Conservation (phyloP, 2,113 vertebrate genomes). For the Corythornis cristatus region DNA sequence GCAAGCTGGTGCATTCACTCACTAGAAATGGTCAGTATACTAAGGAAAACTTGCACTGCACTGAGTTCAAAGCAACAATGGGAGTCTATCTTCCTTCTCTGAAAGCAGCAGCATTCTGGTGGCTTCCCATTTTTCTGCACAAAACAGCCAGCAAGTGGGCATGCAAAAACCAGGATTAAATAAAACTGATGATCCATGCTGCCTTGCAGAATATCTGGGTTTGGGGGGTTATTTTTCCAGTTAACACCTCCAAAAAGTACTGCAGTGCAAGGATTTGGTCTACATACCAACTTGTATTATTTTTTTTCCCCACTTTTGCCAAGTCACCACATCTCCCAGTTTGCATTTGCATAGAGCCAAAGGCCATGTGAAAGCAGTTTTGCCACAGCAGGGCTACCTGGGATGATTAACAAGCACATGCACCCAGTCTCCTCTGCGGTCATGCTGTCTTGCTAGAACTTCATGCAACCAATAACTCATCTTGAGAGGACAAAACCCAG, state of each 20-base stretch:
- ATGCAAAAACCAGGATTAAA: not conserved
- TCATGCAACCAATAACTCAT: not conserved
- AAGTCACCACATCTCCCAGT: not conserved
- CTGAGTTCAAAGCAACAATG: not conserved
- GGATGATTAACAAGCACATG: not conserved
- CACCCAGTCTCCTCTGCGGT: not conserved
- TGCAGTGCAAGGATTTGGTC: not conserved
- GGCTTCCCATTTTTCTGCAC: not conserved
- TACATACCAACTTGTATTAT: not conserved
- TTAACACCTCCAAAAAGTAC: not conserved
- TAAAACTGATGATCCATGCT: not conserved
- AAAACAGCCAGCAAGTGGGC: not conserved
- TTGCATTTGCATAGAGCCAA: not conserved
- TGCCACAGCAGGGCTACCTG: slow-evolving; percentile 39
- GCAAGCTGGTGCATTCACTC: not conserved
- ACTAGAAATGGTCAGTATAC: not conserved
- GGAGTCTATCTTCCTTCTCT: not conserved
- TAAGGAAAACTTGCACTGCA: not conserved
- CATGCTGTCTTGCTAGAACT: not conserved
- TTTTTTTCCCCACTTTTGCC: not conserved
- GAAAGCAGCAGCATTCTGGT: not conserved
- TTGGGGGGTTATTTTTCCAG: not conserved
- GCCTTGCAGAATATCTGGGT: not conserved
- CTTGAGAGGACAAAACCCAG: not conserved
- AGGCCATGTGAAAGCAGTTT: slow-evolving; percentile 20